Evolutionary conservation across 2,888 invertebrate genomes (phyloP), one percentile per base, ranked within the genome.

Genomic region (Orgyia antiqua): DNA sequence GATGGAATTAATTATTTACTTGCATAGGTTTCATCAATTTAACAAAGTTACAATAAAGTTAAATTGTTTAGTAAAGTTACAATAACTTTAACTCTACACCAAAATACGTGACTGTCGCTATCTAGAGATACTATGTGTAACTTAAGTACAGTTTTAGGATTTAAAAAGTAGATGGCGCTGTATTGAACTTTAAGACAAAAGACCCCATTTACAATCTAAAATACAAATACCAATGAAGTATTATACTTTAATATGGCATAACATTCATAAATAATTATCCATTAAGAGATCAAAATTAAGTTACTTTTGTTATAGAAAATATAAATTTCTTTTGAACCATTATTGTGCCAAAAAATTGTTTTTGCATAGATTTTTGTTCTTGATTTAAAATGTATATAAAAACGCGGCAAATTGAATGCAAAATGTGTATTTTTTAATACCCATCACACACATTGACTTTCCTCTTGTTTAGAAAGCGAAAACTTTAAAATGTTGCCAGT

Each of bases 161-260:
- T 13, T 1, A 1, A 17, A 4, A 20, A 8, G 21, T 37, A 53
- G 51, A 51, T 50, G 44, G 50, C 46, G 42, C 12, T 40, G 28
- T 8, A 13, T 19, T 8, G 10, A 7, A 3, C 13, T 11, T 27
- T 19, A 7, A 13, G 13, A 24, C 12, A 13, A 24, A 50, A 51
- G 51, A 51, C 51, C 51, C 34, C 29, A 29, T 39, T 41, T 36
- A 48, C 13, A 38, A 39, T 30, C 48, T 47, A 52, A n/a, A 36
- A 41, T 36, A 56, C 53, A 63, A 72, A 78, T 68, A 75, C 68
- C 65, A 69, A 65, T 55, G 57, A 57, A 68, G 63, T 64, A 63
- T 73, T 75, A 71, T 62, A 82, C 73, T 74, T 73, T 86, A 86
- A 83, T 86, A 86, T 86, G 84, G 84, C 84, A 79, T 82, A 80